Percentiles rank a stretch among this genome's conserved stretches.
Conservation (phyloP, 2,797 vertebrate genomes). For the Pangasius mekongensis region DNA sequence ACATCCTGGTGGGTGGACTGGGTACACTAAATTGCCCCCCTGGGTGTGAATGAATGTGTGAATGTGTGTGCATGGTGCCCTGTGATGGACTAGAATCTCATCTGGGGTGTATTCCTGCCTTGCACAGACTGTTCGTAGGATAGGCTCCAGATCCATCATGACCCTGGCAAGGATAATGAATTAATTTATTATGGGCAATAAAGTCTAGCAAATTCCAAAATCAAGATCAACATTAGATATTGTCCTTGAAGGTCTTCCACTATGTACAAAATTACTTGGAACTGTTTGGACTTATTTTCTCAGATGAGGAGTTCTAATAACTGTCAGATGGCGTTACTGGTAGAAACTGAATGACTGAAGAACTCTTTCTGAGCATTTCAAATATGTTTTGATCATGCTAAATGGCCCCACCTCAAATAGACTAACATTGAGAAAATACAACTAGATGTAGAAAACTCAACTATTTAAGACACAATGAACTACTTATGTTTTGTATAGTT, state of each 20-base stretch:
- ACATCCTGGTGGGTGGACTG: not conserved
- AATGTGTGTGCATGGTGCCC: not conserved
- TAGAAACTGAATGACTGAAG: not conserved
- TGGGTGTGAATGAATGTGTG: not conserved
- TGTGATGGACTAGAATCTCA: not conserved
- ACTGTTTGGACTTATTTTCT: not conserved
- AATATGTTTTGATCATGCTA: slow-evolving; percentile 13
- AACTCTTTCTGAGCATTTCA: not conserved
- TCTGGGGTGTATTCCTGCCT: not conserved
- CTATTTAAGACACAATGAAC: not conserved
- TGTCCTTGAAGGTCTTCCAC: not conserved
- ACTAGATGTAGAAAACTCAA: slow-evolving; percentile 2
- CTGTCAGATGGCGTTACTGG: not conserved
- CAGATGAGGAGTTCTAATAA: not conserved
- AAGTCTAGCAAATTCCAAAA: not conserved
- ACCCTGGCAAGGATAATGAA: not conserved
- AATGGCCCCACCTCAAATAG: not conserved
- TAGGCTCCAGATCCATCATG: not conserved
- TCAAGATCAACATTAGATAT: slow-evolving; percentile 1
- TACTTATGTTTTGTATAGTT: not conserved
- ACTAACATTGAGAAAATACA: not conserved
- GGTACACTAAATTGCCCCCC: not conserved
- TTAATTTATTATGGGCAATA: not conserved
- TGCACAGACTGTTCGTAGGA: not conserved
- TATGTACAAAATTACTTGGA: slow-evolving; percentile 1